Evolutionary conservation across 2,797 vertebrate species (phyloP).

Genomic region (Acipenser transmontanus): DNA sequence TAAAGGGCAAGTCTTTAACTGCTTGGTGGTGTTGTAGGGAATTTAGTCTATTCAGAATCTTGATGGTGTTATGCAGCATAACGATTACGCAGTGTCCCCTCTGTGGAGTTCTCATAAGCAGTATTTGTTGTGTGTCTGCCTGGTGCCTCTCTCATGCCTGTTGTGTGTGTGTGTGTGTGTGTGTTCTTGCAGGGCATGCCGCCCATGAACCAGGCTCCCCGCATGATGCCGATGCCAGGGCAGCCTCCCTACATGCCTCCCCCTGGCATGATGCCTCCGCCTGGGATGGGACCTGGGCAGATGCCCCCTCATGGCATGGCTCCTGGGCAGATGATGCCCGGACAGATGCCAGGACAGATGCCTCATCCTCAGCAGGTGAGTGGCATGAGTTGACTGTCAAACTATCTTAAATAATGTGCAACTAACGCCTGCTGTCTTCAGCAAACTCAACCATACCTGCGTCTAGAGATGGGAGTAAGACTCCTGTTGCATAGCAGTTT

Average conservation of each 20-base stretch:
- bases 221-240: slow-evolving; percentile 86
- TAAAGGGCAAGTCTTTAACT: too few relatives aligned
- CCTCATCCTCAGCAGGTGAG: slow-evolving; percentile 71
- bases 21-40: too few relatives aligned
- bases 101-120: not conserved
- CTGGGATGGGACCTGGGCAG: slow-evolving; percentile 78
- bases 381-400: not conserved
- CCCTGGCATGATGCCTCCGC: slow-evolving; percentile 88
- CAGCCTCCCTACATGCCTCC: slow-evolving; percentile 89
- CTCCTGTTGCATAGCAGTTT: too few relatives aligned
- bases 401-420: too few relatives aligned
- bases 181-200: slow-evolving; percentile 66
- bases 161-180: not conserved
- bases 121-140: not conserved
- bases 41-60: too few relatives aligned
- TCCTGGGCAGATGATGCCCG: slow-evolving; percentile 82
- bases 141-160: not conserved
- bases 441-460: too few relatives aligned
- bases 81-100: too few relatives aligned
- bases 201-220: slow-evolving; percentile 75
- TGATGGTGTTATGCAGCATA: too few relatives aligned
- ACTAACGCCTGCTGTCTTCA: too few relatives aligned
- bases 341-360: slow-evolving; percentile 76
- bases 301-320: slow-evolving; percentile 77
- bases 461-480: too few relatives aligned